phyloP scores from a whole-genome alignment of 2,888 invertebrate species.

The Chalcosyrphus nemorum region DNA sequence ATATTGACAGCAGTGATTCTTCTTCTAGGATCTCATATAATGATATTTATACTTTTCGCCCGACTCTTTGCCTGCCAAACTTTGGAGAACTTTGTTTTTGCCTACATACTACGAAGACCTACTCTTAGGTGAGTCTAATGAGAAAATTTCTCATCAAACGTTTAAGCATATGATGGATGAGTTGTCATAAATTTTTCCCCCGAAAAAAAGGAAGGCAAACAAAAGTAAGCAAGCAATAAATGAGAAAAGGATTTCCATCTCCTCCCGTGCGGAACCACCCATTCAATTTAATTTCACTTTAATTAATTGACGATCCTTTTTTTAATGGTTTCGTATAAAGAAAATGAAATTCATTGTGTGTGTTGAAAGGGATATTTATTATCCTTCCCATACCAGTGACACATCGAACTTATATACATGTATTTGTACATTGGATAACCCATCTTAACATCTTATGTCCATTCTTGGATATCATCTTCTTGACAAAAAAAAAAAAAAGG shows the following conservation, averaged over 20 bases:
- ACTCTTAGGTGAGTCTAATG: conserved; percentile 7
- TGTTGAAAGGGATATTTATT: conserved; percentile 40
- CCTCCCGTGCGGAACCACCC: neutral
- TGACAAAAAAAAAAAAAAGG: conserved; percentile 4
- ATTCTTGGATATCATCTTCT: conserved; percentile 6
- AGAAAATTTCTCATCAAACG: conserved; percentile 10
- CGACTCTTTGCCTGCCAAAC: neutral
- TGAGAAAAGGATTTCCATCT: neutral
- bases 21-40: conserved; percentile 8
- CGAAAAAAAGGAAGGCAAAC: neutral
- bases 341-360: conserved; percentile 31
- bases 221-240: neutral
- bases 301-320: conserved; percentile 51
- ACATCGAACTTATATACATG: conserved; percentile 11
- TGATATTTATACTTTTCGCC: neutral
- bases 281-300: conserved; percentile 35
- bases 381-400: neutral
- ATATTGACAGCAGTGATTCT: conserved; percentile 28
- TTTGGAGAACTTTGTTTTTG: neutral
- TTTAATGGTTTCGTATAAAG: conserved; percentile 29
- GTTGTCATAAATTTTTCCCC: conserved; percentile 7
- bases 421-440: neutral
- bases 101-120: neutral
- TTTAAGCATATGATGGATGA: conserved; percentile 35
- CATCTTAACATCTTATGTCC: neutral